Conservation (phyloP, 2,113 vertebrate genomes). For the Narcine bancroftii region DNA sequence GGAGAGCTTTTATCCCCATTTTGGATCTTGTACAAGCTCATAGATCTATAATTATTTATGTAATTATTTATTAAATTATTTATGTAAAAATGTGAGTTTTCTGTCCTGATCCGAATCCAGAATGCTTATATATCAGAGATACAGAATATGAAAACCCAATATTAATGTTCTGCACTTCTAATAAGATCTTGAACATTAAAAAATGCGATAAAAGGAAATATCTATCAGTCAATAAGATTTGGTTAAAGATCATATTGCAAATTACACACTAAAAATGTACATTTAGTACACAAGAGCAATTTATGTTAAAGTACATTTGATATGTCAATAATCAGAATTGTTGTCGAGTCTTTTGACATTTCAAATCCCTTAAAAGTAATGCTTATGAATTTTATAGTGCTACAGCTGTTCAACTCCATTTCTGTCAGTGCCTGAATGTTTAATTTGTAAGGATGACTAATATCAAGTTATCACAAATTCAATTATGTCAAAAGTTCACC, state of each 20-base stretch:
- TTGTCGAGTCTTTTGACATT: neutral
- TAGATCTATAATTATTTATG: neutral
- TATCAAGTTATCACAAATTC: neutral
- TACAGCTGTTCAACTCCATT: neutral
- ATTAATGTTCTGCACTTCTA: neutral
- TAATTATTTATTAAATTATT: neutral
- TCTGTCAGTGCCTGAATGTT: neutral
- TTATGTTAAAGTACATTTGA: constrained; percentile 6
- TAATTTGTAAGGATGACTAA: neutral
- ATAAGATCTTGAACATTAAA: neutral
- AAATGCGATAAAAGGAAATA: neutral
- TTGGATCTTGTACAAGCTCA: too few species aligned
- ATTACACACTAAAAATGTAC: neutral
- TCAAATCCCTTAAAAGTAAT: neutral
- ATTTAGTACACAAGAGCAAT: constrained; percentile 7
- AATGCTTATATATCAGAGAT: neutral
- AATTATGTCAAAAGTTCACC: neutral
- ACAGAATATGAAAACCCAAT: neutral
- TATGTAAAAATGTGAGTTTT: too few species aligned
- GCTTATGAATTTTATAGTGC: neutral
- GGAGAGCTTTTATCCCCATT: neutral
- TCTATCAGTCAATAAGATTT: neutral
- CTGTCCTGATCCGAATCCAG: neutral
- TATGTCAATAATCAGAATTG: neutral
- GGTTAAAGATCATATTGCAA: neutral